Evolutionary conservation across 2,113 vertebrate genomes (phyloP).

Genomic region (Glareola pratincola): DNA sequence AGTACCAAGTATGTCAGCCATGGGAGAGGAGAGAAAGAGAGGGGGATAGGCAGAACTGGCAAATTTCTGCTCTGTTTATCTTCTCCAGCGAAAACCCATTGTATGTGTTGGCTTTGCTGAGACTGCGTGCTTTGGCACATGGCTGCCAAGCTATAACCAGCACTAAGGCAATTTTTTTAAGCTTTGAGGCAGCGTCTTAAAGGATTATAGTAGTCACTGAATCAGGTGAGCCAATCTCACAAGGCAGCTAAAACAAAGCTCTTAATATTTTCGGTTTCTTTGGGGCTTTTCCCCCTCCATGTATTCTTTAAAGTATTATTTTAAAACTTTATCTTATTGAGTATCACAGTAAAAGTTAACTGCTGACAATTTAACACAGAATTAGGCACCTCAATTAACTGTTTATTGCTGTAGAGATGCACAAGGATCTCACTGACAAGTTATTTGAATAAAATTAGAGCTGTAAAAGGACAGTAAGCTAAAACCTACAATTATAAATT

Average conservation of each 20-base stretch:
- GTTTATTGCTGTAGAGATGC: neutral
- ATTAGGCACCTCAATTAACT: neutral
- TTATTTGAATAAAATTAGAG: slow-evolving; percentile 12
- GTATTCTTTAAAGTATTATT: neutral
- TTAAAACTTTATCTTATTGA: neutral
- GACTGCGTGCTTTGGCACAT: neutral
- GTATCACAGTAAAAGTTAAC: neutral
- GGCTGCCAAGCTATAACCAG: neutral
- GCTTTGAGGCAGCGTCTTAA: neutral
- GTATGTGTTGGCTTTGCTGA: neutral
- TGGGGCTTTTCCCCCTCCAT: neutral
- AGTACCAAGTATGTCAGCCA: neutral
- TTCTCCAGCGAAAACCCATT: neutral
- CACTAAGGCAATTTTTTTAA: neutral
- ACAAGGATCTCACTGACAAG: neutral
- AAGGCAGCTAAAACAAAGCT: neutral
- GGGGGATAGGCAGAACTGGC: neutral
- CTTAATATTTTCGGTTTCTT: neutral
- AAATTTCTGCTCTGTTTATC: neutral
- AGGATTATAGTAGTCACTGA: neutral
- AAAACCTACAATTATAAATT: neutral
- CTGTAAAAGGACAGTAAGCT: neutral
- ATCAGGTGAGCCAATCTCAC: neutral
- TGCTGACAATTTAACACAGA: neutral
- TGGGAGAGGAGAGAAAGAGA: neutral